Evolutionary conservation across 2,113 vertebrate genomes (phyloP).

Genomic region (Epinephelus fuscoguttatus): DNA sequence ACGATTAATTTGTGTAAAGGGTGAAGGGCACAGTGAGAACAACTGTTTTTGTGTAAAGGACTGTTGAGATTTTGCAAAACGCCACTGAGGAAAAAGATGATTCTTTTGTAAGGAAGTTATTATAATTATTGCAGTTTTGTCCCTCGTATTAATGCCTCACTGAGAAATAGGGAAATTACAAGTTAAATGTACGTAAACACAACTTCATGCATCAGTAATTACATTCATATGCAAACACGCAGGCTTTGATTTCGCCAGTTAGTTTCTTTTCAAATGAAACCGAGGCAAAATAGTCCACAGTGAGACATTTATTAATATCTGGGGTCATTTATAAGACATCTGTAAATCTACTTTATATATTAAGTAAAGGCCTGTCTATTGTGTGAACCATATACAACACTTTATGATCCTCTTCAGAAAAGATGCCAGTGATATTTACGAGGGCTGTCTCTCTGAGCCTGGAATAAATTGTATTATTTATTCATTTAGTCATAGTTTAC

Average conservation of each 20-base stretch:
- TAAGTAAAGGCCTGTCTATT: constrained; percentile 43
- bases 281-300: constrained; percentile 8
- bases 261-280: constrained; percentile 8
- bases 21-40: constrained; percentile 49
- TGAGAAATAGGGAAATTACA: neutral
- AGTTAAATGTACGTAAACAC: constrained; percentile 25
- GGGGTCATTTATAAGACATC: constrained; percentile 45
- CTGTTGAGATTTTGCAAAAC: neutral
- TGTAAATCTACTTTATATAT: constrained; percentile 34
- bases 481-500: constrained; percentile 59
- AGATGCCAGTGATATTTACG: constrained; percentile 63
- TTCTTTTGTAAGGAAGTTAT: neutral
- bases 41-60: constrained; percentile 8
- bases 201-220: constrained; percentile 28
- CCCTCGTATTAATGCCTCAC: neutral
- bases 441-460: constrained; percentile 31
- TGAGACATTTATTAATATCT: constrained; percentile 48
- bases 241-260: constrained; percentile 40
- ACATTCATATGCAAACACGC: constrained; percentile 7
- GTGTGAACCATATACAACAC: constrained; percentile 32
- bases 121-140: neutral
- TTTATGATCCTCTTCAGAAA: constrained; percentile 64
- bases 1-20: constrained; percentile 55
- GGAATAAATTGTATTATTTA: constrained; percentile 60
- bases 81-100: neutral